Percentiles rank a stretch among this genome's conserved stretches.
Conservation (phyloP, 2,113 vertebrate species). For the Cynopterus brachyotis region DNA sequence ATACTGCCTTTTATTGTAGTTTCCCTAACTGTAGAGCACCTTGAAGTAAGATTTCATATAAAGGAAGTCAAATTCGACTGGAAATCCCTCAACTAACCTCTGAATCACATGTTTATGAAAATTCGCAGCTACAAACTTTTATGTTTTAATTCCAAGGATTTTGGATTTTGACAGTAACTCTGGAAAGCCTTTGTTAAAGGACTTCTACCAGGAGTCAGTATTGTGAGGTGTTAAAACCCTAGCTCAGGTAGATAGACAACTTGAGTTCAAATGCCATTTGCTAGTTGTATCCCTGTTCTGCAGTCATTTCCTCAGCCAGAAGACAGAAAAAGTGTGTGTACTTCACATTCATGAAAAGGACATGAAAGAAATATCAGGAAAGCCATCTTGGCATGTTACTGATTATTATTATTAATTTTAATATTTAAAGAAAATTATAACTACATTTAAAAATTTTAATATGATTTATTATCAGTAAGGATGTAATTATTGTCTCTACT, state of each 20-base stretch:
- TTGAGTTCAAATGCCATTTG: background rate
- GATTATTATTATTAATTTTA: background rate
- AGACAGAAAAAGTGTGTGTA: background rate
- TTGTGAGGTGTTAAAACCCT: background rate
- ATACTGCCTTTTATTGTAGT: background rate
- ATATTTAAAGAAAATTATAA: background rate
- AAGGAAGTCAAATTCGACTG: background rate
- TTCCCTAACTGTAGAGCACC: background rate
- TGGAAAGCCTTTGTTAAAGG: background rate
- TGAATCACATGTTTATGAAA: background rate
- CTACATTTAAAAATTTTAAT: background rate
- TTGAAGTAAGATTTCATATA: background rate
- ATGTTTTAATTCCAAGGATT: background rate
- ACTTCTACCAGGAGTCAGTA: background rate
- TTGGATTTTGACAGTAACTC: background rate
- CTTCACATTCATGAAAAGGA: slow-evolving; percentile 6
- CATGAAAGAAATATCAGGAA: background rate
- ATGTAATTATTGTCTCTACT: background rate
- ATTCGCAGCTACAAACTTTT: background rate
- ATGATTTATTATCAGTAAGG: background rate
- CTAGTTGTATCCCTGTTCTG: background rate
- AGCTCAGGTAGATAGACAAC: background rate
- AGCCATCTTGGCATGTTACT: background rate
- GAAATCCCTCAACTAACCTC: background rate
- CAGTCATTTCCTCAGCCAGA: background rate